These are phyloP conservation scores for Ageneiosus marmoratus DNA, from an alignment of 2,113 vertebrate species.

Conservation along the genomic window DNA sequence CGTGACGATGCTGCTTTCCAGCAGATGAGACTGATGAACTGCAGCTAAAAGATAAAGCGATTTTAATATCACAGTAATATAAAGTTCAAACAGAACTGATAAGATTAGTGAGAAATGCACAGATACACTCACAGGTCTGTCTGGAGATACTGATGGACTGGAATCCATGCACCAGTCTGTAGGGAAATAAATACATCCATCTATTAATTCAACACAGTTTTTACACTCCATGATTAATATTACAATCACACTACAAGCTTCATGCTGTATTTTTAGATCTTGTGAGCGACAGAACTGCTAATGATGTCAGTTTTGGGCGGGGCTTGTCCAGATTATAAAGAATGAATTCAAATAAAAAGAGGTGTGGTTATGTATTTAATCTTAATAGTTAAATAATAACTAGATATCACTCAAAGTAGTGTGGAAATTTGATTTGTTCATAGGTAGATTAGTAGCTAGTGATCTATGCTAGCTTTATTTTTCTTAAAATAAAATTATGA, in stretches of 20 bases:
- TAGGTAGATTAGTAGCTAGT: too few species aligned
- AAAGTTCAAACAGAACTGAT: not conserved
- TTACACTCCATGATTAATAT: not conserved
- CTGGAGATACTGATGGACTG: conserved; percentile 21
- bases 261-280: too few species aligned
- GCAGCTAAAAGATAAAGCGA: not conserved
- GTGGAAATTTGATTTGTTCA: too few species aligned
- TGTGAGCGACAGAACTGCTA: too few species aligned
- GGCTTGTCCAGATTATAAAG: too few species aligned
- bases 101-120: not conserved
- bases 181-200: not conserved
- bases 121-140: conserved; percentile 28
- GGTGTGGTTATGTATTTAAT: too few species aligned
- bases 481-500: too few species aligned
- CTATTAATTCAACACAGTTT: not conserved
- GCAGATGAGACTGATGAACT: not conserved
- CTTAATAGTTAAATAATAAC: too few species aligned
- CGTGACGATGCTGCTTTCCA: conserved; percentile 25
- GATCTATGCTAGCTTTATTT: too few species aligned
- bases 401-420: too few species aligned
- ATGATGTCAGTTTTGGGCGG: too few species aligned
- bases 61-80: not conserved
- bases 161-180: conserved; percentile 30
- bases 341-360: too few species aligned
- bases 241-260: not conserved